These are phyloP conservation scores for Drosophila greeni DNA, from an alignment of 2,888 invertebrate genomes.

Conservation along the genomic window DNA sequence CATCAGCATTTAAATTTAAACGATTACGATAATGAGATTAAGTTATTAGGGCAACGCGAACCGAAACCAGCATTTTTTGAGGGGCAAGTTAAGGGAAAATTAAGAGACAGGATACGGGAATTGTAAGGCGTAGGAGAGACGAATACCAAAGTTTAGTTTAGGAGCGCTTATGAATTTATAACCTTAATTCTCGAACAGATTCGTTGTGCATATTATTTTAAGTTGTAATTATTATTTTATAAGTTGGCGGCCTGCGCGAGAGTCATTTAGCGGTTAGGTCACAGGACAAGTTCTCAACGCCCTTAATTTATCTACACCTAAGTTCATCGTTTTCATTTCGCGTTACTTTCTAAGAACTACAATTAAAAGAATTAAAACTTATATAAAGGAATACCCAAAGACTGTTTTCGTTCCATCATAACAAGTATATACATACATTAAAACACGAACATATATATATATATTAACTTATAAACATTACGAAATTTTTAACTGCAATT, in stretches of 20 bases:
- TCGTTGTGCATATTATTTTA: slow-evolving; percentile 44
- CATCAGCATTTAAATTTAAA: slow-evolving; percentile 74
- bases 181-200: slow-evolving; percentile 39
- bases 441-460: slow-evolving; percentile 46
- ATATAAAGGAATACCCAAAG: slow-evolving; percentile 79
- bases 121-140: slow-evolving; percentile 41
- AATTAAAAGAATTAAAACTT: slow-evolving; percentile 60
- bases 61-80: slow-evolving; percentile 22
- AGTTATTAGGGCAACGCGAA: slow-evolving; percentile 56
- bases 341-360: slow-evolving; percentile 52
- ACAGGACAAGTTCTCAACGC: slow-evolving; percentile 26
- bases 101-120: slow-evolving; percentile 10
- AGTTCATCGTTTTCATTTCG: slow-evolving; percentile 41
- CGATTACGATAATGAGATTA: slow-evolving; percentile 50
- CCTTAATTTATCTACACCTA: slow-evolving; percentile 17
- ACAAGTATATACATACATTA: slow-evolving; percentile 65
- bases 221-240: slow-evolving; percentile 43
- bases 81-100: slow-evolving; percentile 14
- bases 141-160: slow-evolving; percentile 71
- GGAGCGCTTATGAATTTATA: slow-evolving; percentile 57
- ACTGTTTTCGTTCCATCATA: slow-evolving; percentile 80
- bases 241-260: slow-evolving; percentile 15
- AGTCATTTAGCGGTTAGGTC: slow-evolving; percentile 53
- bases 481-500: slow-evolving; percentile 60
- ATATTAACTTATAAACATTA: slow-evolving; percentile 39